Base-by-base conservation (phyloP, 53 echinoderm and acorn worm species). In the Zoroaster sp. region DNA sequence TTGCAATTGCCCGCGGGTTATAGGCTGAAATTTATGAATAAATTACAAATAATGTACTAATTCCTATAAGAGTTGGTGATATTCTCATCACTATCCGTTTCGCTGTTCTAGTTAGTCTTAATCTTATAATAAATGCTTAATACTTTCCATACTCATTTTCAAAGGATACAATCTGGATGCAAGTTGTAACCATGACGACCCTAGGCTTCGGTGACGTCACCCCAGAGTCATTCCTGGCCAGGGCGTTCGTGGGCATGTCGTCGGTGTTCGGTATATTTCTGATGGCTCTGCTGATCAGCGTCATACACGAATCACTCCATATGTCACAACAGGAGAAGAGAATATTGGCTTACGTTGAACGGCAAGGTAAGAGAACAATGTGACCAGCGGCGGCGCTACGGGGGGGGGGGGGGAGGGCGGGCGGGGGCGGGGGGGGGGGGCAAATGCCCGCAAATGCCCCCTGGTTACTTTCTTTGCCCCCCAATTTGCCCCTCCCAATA, bases 121-220 rank as follows among this genome's bases (percentile, higher is more conserved):
- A n/a, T n/a, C n/a, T n/a, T n/a, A n/a, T n/a, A n/a, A n/a, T n/a
- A n/a, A n/a, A n/a, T n/a, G n/a, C n/a, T n/a, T n/a, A n/a, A 59
- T 23, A 32, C 28, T n/a, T 76, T 45, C 20, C 30, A 30, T 43
- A 30, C 20, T 83, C 9, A 4, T 63, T 67, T 47, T n/a, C 32
- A 71, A 65, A 93, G 93, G 89, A 93, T 66, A 54, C 89, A 30
- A 78, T 93, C 13, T 93, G 93, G 93, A 90, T 93, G 93, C 87
- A 87, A 66, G 90, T 85, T 11, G 93, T 93, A 23, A 93, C 93
- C 87, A 93, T 93, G 93, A 93, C 93, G 65, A 93, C 93, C 0
- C 90, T 93, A 1, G 93, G 93, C 21, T 93, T 90, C 51, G 93
- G 93, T 35, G 93, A 93, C 43, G 93, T 90, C 25, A 78, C 90